Conservation (phyloP, 2,113 vertebrate genomes). For the Xyliphius kryptos region DNA sequence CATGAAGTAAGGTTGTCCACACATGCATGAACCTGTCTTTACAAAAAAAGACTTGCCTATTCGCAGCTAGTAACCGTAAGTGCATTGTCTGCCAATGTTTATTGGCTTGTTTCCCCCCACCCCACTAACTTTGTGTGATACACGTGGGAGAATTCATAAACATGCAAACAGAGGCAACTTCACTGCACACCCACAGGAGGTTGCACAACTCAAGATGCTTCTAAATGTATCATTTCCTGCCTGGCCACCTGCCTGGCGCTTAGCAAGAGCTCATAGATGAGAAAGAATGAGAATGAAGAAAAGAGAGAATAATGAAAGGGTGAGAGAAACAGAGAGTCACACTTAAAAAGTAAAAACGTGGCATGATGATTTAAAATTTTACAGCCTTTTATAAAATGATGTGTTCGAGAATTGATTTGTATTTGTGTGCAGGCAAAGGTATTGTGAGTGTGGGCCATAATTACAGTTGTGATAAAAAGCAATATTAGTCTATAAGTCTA, state of each 20-base stretch:
- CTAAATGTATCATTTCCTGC: slow-evolving; percentile 85
- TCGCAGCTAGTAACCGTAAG: no score
- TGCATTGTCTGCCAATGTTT: no score
- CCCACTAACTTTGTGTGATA: slow-evolving; percentile 40
- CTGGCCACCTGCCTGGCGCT: slow-evolving; percentile 74
- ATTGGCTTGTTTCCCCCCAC: no score
- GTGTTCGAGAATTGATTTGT: no score
- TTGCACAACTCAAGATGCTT: slow-evolving; percentile 81
- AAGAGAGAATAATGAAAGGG: not conserved
- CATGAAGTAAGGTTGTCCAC: no score
- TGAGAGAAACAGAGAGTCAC: not conserved
- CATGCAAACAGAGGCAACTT: slow-evolving; percentile 68
- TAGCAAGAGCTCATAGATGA: slow-evolving; percentile 57
- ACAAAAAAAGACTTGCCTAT: no score
- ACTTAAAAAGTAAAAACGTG: not conserved
- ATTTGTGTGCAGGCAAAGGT: no score
- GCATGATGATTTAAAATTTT: not conserved
- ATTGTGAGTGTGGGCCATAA: no score
- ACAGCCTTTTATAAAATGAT: no score
- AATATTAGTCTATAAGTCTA: no score
- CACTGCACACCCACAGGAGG: slow-evolving; percentile 75
- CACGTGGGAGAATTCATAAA: slow-evolving; percentile 70
- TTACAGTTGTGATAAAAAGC: no score
- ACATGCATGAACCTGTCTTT: no score
- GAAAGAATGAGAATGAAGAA: not conserved